Conservation (phyloP, 2,113 vertebrate species). For the Panthera tigris region DNA sequence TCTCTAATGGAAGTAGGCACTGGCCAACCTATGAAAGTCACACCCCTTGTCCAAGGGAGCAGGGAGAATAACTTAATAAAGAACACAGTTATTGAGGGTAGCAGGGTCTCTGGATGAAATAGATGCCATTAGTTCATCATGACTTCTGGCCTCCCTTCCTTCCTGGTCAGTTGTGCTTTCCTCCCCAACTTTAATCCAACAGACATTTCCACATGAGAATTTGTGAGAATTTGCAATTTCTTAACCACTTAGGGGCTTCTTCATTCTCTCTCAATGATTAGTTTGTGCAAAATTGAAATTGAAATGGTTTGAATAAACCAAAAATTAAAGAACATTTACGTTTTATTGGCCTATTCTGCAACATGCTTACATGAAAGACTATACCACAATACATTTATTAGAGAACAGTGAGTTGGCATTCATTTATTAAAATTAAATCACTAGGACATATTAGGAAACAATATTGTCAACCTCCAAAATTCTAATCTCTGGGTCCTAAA, state of each 20-base stretch:
- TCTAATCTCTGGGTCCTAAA: conserved; percentile 16
- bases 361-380: neutral
- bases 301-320: conserved; percentile 3
- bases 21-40: neutral
- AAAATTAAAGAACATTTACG: neutral
- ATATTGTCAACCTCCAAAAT: conserved; percentile 45
- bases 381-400: conserved; percentile 38
- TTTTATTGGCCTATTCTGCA: conserved; percentile 14
- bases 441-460: conserved; percentile 42
- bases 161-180: neutral
- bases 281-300: neutral
- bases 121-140: neutral
- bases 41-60: neutral
- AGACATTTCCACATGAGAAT: neutral
- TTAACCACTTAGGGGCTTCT: neutral
- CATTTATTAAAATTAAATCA: conserved; percentile 70
- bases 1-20: neutral
- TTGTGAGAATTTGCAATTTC: neutral
- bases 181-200: neutral
- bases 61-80: neutral
- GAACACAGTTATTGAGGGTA: neutral
- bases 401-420: conserved; percentile 12
- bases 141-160: neutral
- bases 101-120: neutral
- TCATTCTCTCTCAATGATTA: neutral